Conservation (phyloP, 2,113 vertebrate species). For the Hystrix cristata region DNA sequence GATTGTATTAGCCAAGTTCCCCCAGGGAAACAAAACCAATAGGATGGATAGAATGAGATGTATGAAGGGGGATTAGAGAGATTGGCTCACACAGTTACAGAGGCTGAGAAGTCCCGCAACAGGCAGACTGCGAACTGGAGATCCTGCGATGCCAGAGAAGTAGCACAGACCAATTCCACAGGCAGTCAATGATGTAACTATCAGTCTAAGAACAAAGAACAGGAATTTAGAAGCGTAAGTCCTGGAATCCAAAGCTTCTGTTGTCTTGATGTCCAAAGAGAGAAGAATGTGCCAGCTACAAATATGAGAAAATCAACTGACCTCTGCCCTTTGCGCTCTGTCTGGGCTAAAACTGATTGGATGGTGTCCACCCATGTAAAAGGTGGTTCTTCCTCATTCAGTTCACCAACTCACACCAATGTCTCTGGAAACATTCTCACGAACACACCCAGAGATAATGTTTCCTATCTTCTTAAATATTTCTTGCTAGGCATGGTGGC, state of each 20-base stretch:
- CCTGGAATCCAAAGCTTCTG: background rate
- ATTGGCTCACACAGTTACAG: background rate
- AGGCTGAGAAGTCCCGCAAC: background rate
- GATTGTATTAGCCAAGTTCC: background rate
- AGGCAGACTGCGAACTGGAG: background rate
- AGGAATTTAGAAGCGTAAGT: background rate
- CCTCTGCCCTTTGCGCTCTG: background rate
- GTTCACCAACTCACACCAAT: background rate
- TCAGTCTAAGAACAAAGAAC: background rate
- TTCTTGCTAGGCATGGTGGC: background rate
- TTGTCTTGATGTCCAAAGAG: background rate
- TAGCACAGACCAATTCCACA: background rate
- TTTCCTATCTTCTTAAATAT: background rate
- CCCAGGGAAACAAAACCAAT: background rate
- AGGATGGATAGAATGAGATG: background rate
- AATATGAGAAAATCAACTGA: background rate
- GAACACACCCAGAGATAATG: background rate
- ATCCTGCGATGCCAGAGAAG: background rate
- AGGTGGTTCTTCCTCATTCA: background rate
- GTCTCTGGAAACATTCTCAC: background rate
- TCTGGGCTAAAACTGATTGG: background rate
- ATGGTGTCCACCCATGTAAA: background rate
- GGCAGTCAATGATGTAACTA: background rate
- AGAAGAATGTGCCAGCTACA: background rate
- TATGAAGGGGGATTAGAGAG: background rate